phyloP scores from a whole-genome alignment of 2,113 vertebrate genomes.

The cattle (Bos taurus) region DNA sequence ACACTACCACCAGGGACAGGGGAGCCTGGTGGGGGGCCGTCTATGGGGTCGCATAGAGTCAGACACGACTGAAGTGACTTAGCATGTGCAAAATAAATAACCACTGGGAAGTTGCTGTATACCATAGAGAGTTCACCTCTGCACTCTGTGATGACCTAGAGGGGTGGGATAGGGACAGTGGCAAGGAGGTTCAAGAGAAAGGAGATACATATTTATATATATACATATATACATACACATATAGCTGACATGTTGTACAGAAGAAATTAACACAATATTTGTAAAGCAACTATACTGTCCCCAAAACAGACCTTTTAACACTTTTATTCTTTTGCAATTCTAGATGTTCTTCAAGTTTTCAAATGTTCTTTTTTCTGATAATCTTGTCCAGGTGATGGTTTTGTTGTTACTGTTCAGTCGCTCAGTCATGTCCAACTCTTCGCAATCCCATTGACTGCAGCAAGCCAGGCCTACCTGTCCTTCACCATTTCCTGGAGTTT shows the following conservation, averaged over 20 bases:
- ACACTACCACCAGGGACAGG: no score
- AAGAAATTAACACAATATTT: background rate
- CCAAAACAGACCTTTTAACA: background rate
- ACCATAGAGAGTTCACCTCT: background rate
- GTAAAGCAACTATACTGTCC: background rate
- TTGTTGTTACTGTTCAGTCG: background rate
- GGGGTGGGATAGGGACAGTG: rapidly evolving
- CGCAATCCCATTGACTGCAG: background rate
- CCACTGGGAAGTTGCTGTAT: background rate
- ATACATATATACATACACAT: background rate
- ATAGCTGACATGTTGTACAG: background rate
- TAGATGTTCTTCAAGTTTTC: background rate
- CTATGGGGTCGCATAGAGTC: no score
- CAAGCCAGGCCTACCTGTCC: background rate
- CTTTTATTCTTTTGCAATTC: background rate
- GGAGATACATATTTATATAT: background rate
- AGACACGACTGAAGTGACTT: no score
- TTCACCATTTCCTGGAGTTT: background rate
- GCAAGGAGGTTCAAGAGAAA: background rate
- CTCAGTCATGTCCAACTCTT: background rate
- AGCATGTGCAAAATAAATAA: background rate
- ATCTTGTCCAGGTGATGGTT: background rate
- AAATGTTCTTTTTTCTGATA: background rate
- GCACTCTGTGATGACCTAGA: background rate
- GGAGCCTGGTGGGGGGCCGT: no score